Evolutionary conservation across 2,113 vertebrate genomes (phyloP).

Genomic region (Phylloscopus whistleri): DNA sequence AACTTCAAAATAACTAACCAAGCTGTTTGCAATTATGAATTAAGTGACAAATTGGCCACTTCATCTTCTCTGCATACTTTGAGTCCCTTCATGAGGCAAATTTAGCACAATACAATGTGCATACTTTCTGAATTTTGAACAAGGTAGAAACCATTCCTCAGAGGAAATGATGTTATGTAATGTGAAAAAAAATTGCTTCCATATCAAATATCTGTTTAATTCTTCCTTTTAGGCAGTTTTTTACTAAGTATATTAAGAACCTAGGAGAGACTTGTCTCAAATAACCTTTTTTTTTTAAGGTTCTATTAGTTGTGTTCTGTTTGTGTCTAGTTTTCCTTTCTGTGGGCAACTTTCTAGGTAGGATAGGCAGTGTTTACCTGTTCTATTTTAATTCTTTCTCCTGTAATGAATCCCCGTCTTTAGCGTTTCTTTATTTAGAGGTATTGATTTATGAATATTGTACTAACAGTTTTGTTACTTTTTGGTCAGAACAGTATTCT

Average conservation of each 20-base stretch:
- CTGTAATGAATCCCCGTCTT: not conserved
- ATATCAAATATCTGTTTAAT: not conserved
- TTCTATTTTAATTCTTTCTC: not conserved
- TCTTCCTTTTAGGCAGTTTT: not conserved
- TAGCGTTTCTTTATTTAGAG: not conserved
- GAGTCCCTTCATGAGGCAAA: not conserved
- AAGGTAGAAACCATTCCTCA: not conserved
- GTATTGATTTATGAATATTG: not conserved
- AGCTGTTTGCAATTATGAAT: not conserved
- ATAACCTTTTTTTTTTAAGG: not conserved
- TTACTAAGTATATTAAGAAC: not conserved
- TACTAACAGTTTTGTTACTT: not conserved
- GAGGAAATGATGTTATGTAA: not conserved
- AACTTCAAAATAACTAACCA: not conserved
- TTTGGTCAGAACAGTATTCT: not conserved
- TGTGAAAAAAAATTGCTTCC: not conserved
- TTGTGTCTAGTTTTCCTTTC: not conserved
- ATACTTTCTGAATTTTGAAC: not conserved
- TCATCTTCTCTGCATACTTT: not conserved
- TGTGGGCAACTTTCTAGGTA: not conserved
- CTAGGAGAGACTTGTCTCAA: not conserved
- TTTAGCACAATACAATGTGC: not conserved
- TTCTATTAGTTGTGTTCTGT: not conserved
- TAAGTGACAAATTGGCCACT: not conserved
- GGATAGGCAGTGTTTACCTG: not conserved